Base-by-base conservation (phyloP, 2,113 vertebrate genomes). In the Stercorarius parasiticus region DNA sequence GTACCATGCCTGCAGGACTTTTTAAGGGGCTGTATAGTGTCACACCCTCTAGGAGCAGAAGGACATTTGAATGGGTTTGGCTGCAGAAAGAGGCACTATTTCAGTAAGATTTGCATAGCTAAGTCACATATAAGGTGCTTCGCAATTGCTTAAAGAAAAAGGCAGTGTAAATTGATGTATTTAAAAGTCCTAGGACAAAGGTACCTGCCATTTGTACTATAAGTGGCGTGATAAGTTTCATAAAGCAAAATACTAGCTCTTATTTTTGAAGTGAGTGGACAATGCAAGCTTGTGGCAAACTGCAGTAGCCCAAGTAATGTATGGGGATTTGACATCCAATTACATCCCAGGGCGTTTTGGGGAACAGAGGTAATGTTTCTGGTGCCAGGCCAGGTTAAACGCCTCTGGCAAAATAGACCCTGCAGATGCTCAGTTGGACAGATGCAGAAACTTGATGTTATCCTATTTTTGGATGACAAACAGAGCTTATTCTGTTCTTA, bases 91-190 rank as follows among this genome's bases (percentile, higher is more conserved):
- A 61, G 34, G 17, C 19, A 22, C 19, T 50, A 13, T 30, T 18
- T 62, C 67, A 29, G 29, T 52, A 56, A 62, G 47, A 67, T 52
- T 56, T 58, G 15, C 29, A 36, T 16, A 72, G 42, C 36, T 71
- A 67, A 91, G 47, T 73, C 38, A 34, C 62, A 22, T 67, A 62
- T 50, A 87, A 89, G 76, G 92, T 15, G 16, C 56, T 73, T 66
- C 83, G 86, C 84, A 94, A 74, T 74, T 94, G 50, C 95, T 94
- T 94, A 92, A 95, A 97, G 91, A 59, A 92, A 82, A 96, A 93
- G 22, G 52, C 62, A 88, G 50, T 25, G 58, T 79, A 94, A 91
- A 23, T 11, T n/a, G 47, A 84, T 88, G 82, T 86, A 92, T 88
- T 96, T 94, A 34, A 71, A 88, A 43, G 27, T 53, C 14, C 49